phyloP scores from a whole-genome alignment of 2,113 vertebrate species.

The Thunnus maccoyii region DNA sequence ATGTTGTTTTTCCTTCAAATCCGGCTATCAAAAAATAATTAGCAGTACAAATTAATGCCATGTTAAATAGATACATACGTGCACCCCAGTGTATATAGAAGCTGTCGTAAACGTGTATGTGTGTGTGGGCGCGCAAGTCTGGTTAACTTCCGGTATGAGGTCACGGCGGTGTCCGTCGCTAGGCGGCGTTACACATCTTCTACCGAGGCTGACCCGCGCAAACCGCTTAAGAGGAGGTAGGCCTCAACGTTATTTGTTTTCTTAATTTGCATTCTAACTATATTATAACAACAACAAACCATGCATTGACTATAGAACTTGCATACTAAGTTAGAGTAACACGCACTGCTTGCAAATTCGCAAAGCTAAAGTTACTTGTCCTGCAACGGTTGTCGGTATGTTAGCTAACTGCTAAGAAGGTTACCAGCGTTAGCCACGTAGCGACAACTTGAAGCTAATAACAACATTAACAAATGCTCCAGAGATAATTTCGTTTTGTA shows the following conservation, averaged over 20 bases:
- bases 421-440: conserved; percentile 36
- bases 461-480: rapidly evolving
- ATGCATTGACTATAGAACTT: background rate
- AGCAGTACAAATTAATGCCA: too few species aligned
- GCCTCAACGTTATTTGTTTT: conserved; percentile 56
- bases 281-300: rapidly evolving
- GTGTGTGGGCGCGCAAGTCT: background rate
- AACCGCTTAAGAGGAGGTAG: conserved; percentile 69
- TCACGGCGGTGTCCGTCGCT: background rate
- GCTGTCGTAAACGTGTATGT: background rate
- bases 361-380: background rate
- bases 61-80: rapidly evolving
- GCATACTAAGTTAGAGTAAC: rapidly evolving
- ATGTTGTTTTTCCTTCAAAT: background rate
- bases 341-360: background rate
- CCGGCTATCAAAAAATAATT: rapidly evolving
- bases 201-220: background rate
- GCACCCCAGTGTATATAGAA: background rate
- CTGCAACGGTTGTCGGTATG: conserved; percentile 5
- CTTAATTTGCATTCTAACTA: background rate
- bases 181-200: background rate
- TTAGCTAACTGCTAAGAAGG: conserved; percentile 49
- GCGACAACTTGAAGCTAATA: background rate
- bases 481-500: rapidly evolving
- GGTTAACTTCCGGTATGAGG: conserved; percentile 25